These are phyloP conservation scores for Nymphalis polychloros DNA, from an alignment of 2,888 invertebrate genomes.

Conservation along the genomic window DNA sequence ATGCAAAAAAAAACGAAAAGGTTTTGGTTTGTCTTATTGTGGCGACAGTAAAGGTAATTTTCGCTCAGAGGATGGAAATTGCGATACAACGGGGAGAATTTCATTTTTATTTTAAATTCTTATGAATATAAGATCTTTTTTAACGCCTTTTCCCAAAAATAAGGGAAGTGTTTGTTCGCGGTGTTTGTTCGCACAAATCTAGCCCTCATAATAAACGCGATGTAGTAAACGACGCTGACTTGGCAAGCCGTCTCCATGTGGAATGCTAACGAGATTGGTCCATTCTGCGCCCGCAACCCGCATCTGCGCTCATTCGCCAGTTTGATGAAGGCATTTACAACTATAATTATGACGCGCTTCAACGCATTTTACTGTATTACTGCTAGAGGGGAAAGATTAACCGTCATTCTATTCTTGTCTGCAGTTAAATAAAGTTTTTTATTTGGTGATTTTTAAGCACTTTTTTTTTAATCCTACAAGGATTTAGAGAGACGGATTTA, in stretches of 20 bases:
- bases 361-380: slow-evolving; percentile 12
- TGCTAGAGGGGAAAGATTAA: slow-evolving; percentile 3
- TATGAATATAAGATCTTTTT: neutral
- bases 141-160: slow-evolving; percentile 21
- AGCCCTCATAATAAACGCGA: slow-evolving; percentile 48
- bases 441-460: too few species aligned
- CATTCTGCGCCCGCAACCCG: slow-evolving; percentile 50
- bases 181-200: slow-evolving; percentile 43
- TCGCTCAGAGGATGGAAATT: too few species aligned
- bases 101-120: too few species aligned
- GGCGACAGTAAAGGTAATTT: too few species aligned
- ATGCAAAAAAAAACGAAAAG: too few species aligned
- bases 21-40: too few species aligned
- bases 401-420: slow-evolving; percentile 5
- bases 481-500: too few species aligned
- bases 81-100: too few species aligned
- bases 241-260: slow-evolving; percentile 54
- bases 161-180: slow-evolving; percentile 11
- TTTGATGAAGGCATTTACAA: slow-evolving; percentile 55
- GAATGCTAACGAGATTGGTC: slow-evolving; percentile 61
- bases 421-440: neutral
- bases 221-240: slow-evolving; percentile 46
- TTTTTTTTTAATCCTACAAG: too few species aligned
- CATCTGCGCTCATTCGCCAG: slow-evolving; percentile 50
- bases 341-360: slow-evolving; percentile 35